Percentiles rank a stretch among this genome's conserved stretches.
phyloP scores from a whole-genome alignment of 2,888 invertebrate genomes.

The Uloborus plumipes region DNA sequence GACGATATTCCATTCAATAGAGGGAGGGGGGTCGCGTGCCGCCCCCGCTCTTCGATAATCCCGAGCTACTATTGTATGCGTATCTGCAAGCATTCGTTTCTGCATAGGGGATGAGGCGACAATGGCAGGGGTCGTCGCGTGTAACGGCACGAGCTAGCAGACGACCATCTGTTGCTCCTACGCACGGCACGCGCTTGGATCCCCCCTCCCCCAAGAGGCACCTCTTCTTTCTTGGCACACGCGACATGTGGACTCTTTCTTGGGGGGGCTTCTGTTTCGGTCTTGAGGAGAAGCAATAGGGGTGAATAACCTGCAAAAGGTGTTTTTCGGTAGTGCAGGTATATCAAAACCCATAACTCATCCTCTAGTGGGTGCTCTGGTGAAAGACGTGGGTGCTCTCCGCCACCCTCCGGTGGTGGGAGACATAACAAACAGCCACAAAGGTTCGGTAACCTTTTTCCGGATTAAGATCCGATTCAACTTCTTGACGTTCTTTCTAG shows the following conservation, averaged over 20 bases:
- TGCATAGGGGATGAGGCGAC: conserved; percentile 11
- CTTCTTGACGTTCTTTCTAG: no score
- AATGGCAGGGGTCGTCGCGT: conserved; percentile 54
- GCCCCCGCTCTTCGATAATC: conserved; percentile 50
- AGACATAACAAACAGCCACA: not conserved
- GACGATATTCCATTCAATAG: not conserved
- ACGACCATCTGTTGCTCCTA: conserved; percentile 61
- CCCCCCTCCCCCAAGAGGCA: conserved; percentile 22
- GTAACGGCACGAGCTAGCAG: conserved; percentile 59
- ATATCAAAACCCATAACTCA: conserved; percentile 2
- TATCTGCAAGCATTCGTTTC: conserved; percentile 34
- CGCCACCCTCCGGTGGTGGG: not conserved
- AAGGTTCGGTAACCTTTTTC: conserved; percentile 12
- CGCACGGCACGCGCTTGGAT: conserved; percentile 48
- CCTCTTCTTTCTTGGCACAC: conserved; percentile 23
- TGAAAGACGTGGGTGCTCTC: conserved; percentile 33
- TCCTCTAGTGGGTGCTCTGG: conserved; percentile 14
- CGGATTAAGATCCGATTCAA: not conserved
- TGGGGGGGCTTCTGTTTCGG: conserved; percentile 36
- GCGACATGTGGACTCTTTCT: conserved; percentile 59
- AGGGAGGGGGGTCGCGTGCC: conserved; percentile 14
- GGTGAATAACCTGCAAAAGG: conserved; percentile 60
- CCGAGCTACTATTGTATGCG: conserved; percentile 30
- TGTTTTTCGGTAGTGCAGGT: conserved; percentile 24
- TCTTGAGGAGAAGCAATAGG: conserved; percentile 14